Percentiles rank a stretch among this genome's conserved stretches.
phyloP scores from a whole-genome alignment of 2,888 invertebrate species.

The Calameuta pallipes region DNA sequence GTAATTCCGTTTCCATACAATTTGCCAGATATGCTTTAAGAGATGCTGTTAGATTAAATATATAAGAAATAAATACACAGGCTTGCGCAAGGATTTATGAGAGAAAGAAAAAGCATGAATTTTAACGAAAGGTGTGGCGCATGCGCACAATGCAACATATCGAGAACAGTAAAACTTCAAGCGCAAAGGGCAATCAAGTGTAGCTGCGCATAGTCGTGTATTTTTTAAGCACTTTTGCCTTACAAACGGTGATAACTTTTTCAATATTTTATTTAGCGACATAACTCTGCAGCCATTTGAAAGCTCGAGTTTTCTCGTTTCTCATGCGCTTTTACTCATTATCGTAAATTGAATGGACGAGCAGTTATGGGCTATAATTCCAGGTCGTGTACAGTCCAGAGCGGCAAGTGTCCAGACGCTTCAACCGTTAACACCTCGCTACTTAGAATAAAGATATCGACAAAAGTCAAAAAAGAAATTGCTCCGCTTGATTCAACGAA shows the following conservation, averaged over 20 bases:
- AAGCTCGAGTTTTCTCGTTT: not conserved
- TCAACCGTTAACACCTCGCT: not conserved
- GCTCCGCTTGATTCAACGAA: too few species aligned
- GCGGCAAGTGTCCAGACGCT: not conserved
- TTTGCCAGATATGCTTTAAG: too few species aligned
- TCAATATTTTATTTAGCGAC: not conserved
- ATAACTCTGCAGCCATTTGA: not conserved
- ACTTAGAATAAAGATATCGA: not conserved
- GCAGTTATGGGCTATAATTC: not conserved
- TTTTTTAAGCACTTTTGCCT: not conserved
- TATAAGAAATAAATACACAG: too few species aligned
- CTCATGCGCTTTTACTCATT: not conserved
- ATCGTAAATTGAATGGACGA: not conserved
- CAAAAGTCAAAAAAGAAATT: too few species aligned
- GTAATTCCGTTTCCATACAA: too few species aligned
- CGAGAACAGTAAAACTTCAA: too few species aligned
- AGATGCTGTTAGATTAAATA: too few species aligned
- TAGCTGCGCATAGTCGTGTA: not conserved
- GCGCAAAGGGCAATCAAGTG: too few species aligned
- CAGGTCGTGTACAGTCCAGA: not conserved
- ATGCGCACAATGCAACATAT: too few species aligned
- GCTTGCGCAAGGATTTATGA: too few species aligned
- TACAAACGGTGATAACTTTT: not conserved
- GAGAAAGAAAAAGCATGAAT: too few species aligned
- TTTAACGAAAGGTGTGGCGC: too few species aligned